phyloP scores from a whole-genome alignment of 2,797 vertebrate genomes.

The Alca torda region DNA sequence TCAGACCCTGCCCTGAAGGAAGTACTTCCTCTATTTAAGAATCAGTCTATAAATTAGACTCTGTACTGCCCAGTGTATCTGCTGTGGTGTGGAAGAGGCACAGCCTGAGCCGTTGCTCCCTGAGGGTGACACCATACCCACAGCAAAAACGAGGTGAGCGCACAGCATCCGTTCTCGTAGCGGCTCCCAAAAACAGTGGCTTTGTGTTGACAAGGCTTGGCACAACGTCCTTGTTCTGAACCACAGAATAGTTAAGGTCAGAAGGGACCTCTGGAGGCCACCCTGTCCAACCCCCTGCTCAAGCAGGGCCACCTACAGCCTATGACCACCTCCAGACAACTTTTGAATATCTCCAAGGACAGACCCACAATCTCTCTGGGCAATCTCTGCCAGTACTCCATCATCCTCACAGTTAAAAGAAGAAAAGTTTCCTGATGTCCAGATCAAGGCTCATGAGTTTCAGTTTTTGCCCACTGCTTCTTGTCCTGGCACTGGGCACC shows the following conservation, averaged over 20 bases:
- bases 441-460: not conserved
- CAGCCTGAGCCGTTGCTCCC: not conserved
- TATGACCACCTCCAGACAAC: not conserved
- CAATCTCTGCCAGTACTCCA: no score
- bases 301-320: not conserved
- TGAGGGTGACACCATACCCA: accelerated
- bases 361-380: not conserved
- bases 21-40: not conserved
- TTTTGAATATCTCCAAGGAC: not conserved
- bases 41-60: not conserved
- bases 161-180: accelerated
- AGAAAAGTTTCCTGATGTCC: not conserved
- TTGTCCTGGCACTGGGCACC: not conserved
- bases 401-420: not conserved
- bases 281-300: not conserved
- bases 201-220: not conserved
- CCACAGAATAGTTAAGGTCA: accelerated
- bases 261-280: not conserved
- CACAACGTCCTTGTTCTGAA: no score
- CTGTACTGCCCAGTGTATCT: not conserved
- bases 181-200: accelerated
- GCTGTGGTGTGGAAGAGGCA: accelerated
- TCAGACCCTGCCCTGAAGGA: not conserved
- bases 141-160: not conserved
- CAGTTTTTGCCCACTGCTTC: not conserved